phyloP scores from a whole-genome alignment of 2,797 vertebrate genomes.

The Cottoperca gobio region DNA sequence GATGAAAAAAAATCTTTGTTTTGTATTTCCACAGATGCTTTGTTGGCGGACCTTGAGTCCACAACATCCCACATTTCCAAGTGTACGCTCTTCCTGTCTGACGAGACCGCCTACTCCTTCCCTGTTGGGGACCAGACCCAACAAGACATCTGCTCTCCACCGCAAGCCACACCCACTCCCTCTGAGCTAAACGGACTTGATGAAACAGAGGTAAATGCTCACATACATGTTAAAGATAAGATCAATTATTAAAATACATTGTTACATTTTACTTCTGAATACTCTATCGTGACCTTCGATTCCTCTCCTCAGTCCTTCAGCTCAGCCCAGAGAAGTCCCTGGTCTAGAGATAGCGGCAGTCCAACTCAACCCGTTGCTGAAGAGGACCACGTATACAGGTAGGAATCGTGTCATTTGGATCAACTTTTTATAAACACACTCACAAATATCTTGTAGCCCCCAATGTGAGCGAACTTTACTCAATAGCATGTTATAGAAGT shows the following conservation, averaged over 20 bases:
- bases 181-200: slow-evolving; percentile 89
- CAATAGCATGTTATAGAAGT: no score
- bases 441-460: neutral
- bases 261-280: neutral
- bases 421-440: neutral
- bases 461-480: no score
- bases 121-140: slow-evolving; percentile 88
- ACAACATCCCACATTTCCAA: slow-evolving; percentile 97
- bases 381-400: slow-evolving; percentile 99
- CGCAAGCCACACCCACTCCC: slow-evolving; percentile 85
- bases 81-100: slow-evolving; percentile 89
- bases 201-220: slow-evolving; percentile 69
- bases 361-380: slow-evolving; percentile 82
- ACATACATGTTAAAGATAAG: neutral
- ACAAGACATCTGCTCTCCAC: slow-evolving; percentile 87
- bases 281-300: neutral
- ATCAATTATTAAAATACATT: neutral
- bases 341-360: slow-evolving; percentile 84
- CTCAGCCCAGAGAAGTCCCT: slow-evolving; percentile 83
- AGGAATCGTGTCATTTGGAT: neutral
- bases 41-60: slow-evolving; percentile 96
- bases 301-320: slow-evolving; percentile 75
- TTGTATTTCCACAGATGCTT: slow-evolving; percentile 85
- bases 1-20: slow-evolving; percentile 5
- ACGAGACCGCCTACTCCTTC: slow-evolving; percentile 91